phyloP scores from a whole-genome alignment of 1,140 invertebrate species.

The Mamestra configurata region DNA sequence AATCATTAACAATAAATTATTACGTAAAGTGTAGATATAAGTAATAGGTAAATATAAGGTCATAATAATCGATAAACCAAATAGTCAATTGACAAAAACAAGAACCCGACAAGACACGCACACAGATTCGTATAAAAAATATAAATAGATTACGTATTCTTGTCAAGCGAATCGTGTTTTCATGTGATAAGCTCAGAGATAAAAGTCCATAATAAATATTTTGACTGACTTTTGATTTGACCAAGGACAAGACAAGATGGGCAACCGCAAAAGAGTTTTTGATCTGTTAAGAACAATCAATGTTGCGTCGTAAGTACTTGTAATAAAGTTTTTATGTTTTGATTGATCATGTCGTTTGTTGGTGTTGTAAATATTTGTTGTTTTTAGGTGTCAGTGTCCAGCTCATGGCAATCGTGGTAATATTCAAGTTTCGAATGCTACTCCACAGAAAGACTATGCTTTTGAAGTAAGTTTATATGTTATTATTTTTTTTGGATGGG shows the following conservation, averaged over 20 bases:
- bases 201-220: conserved; percentile 20
- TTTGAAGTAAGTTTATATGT: conserved; percentile 71
- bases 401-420: conserved; percentile 79
- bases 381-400: conserved; percentile 78
- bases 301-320: conserved; percentile 76
- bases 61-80: background rate
- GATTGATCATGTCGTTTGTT: background rate
- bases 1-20: background rate
- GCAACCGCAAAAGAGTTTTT: conserved; percentile 76
- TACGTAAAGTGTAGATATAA: background rate
- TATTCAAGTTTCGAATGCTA: conserved; percentile 76
- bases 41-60: background rate
- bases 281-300: conserved; percentile 78
- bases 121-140: background rate
- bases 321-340: background rate
- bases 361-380: background rate
- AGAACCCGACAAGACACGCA: background rate
- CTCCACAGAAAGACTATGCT: conserved; percentile 77
- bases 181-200: conserved; percentile 14
- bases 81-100: background rate
- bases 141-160: conserved; percentile 7
- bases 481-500: too few species aligned
- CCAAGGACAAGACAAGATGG: conserved; percentile 54
- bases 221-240: background rate
- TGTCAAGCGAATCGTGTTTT: conserved; percentile 5